Percentiles rank a stretch among this genome's conserved stretches.
These are phyloP conservation scores for Hetaerina americana DNA, from an alignment of 1,140 invertebrate genomes.

Conservation along the genomic window DNA sequence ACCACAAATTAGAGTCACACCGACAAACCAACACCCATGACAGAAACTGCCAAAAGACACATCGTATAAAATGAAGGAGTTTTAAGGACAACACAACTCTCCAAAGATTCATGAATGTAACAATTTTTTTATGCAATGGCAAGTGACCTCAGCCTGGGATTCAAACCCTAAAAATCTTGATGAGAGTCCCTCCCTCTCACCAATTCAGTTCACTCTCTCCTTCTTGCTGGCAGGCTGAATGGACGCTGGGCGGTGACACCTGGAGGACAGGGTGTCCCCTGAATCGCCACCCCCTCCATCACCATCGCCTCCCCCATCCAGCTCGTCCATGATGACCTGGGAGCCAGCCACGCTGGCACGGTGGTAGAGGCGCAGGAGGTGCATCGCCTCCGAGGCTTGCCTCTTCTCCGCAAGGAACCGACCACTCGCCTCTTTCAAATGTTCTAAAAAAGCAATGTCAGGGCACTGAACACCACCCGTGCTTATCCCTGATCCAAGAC, in stretches of 20 bases:
- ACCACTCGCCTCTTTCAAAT: slow-evolving; percentile 68
- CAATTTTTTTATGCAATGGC: too few species aligned
- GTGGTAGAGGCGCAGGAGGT: slow-evolving; percentile 46
- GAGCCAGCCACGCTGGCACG: background rate
- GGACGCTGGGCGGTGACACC: background rate
- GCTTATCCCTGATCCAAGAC: background rate
- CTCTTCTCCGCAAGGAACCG: slow-evolving; percentile 65
- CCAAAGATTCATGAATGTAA: too few species aligned
- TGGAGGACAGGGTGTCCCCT: background rate
- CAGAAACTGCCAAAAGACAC: too few species aligned
- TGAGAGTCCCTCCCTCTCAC: too few species aligned
- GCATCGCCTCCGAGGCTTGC: slow-evolving; percentile 70
- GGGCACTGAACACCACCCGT: background rate
- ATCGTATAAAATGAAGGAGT: too few species aligned
- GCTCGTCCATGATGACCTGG: background rate
- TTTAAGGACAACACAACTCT: too few species aligned
- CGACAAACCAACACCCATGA: too few species aligned
- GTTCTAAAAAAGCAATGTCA: slow-evolving; percentile 48
- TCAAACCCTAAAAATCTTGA: too few species aligned
- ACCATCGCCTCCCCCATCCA: background rate
- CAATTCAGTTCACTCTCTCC: background rate
- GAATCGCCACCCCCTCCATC: background rate
- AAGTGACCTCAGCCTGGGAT: too few species aligned
- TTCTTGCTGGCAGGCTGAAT: background rate
- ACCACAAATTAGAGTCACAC: too few species aligned